Evolutionary conservation across 2,797 vertebrate genomes (phyloP).

Genomic region (Cetoscarus ocellatus): DNA sequence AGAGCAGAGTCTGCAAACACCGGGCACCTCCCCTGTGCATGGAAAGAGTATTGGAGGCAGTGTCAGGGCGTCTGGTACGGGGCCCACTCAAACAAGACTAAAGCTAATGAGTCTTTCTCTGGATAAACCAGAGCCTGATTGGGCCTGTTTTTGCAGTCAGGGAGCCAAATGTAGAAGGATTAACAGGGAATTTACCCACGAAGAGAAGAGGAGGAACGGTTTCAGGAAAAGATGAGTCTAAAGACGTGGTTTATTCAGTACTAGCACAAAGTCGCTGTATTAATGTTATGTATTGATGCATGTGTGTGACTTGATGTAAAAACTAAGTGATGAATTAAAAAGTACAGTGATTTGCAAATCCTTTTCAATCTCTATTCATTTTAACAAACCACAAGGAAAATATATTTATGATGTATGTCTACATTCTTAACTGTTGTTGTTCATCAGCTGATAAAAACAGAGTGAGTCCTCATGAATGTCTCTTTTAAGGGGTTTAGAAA

Average conservation of each 20-base stretch:
- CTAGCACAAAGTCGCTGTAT: too few relatives aligned
- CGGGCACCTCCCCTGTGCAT: constrained; percentile 58
- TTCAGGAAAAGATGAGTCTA: constrained; percentile 18
- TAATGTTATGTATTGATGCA: background rate
- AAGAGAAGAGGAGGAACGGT: constrained; percentile 4
- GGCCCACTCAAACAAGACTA: constrained; percentile 72
- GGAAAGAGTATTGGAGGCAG: constrained; percentile 53
- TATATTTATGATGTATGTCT: too few relatives aligned
- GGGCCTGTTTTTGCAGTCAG: constrained; percentile 72
- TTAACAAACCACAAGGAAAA: too few relatives aligned
- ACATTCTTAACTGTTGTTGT: too few relatives aligned
- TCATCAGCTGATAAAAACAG: too few relatives aligned
- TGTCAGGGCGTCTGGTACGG: constrained; percentile 59
- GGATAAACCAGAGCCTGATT: constrained; percentile 72
- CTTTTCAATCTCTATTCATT: too few relatives aligned
- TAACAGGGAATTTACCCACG: constrained; percentile 30
- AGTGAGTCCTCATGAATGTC: too few relatives aligned
- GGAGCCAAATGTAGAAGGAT: constrained; percentile 63
- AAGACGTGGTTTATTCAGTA: background rate
- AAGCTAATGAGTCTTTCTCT: constrained; percentile 73
- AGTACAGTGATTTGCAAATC: too few relatives aligned
- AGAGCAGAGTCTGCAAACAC: constrained; percentile 39
- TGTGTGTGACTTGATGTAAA: too few relatives aligned
- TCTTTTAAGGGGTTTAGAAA: too few relatives aligned
- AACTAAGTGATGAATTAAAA: background rate